phyloP scores from a whole-genome alignment of 2,797 vertebrate species.

The Ctenochaetus hawaiiensis region DNA sequence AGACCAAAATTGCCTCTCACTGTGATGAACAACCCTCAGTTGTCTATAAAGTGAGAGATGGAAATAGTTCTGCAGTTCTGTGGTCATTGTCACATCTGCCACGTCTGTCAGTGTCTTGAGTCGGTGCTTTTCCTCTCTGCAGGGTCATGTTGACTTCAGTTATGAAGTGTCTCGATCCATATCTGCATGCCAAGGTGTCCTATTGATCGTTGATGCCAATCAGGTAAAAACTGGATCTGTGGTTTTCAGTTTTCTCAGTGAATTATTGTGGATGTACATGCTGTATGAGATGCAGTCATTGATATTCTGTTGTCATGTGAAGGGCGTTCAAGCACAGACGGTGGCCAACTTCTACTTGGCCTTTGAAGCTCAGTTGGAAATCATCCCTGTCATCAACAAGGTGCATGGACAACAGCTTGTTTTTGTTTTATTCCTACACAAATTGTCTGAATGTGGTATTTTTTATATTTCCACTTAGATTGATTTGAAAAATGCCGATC shows the following conservation, averaged over 20 bases:
- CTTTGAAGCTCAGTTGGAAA: slow-evolving; percentile 95
- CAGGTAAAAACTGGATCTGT: slow-evolving; percentile 84
- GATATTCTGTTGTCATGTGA: slow-evolving; percentile 27
- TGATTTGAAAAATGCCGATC: slow-evolving; percentile 96
- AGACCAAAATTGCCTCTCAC: too few species aligned
- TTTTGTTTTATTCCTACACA: not conserved
- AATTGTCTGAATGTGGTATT: not conserved
- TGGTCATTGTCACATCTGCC: too few species aligned
- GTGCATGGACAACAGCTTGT: slow-evolving; percentile 74
- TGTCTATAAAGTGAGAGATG: too few species aligned
- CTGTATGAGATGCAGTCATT: not conserved
- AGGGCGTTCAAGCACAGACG: slow-evolving; percentile 98
- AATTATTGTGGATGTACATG: not conserved
- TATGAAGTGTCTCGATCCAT: slow-evolving; percentile 97
- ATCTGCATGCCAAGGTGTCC: slow-evolving; percentile 96
- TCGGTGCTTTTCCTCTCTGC: slow-evolving; percentile 19
- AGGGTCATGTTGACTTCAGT: slow-evolving; percentile 99
- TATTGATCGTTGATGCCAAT: slow-evolving; percentile 97
- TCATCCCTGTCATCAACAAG: slow-evolving; percentile 99
- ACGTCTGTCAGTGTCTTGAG: not conserved
- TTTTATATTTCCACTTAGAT: slow-evolving; percentile 84
- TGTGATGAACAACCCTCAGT: too few species aligned
- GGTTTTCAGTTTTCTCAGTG: not conserved
- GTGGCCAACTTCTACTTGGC: slow-evolving; percentile 98
- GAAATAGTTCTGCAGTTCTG: too few species aligned